These are phyloP conservation scores for Rhineura floridana DNA, from an alignment of 2,113 vertebrate species.

Conservation along the genomic window DNA sequence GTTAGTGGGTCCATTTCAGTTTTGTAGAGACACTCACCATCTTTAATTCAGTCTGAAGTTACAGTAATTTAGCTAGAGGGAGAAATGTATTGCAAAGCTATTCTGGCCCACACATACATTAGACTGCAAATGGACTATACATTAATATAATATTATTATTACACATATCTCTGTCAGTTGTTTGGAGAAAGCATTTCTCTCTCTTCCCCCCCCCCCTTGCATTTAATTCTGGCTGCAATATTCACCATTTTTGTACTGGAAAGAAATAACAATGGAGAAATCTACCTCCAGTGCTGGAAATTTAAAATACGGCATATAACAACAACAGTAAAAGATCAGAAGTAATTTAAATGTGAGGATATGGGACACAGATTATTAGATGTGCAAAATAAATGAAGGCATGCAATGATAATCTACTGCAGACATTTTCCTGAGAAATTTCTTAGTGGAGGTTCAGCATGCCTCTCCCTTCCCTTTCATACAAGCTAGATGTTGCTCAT, in stretches of 20 bases:
- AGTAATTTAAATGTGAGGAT: conserved; percentile 14
- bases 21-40: conserved; percentile 41
- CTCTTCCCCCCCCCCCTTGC: conserved; percentile 49
- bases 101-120: conserved; percentile 65
- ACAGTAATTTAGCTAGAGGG: conserved; percentile 59
- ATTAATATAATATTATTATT: conserved; percentile 66
- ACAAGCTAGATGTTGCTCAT: no score
- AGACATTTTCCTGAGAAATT: not conserved
- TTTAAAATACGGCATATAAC: conserved; percentile 37
- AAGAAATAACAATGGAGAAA: conserved; percentile 55
- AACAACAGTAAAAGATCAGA: not conserved
- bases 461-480: no score
- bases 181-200: conserved; percentile 31
- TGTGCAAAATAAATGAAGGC: not conserved
- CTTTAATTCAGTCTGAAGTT: conserved; percentile 61
- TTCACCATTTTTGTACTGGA: conserved; percentile 37
- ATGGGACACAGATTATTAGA: not conserved
- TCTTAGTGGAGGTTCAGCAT: no score
- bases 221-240: conserved; percentile 60
- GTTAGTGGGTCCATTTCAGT: conserved; percentile 47
- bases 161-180: conserved; percentile 52
- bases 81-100: conserved; percentile 47
- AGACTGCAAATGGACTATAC: conserved; percentile 63
- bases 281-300: conserved; percentile 35
- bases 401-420: not conserved